Evolutionary conservation across 1,140 invertebrate genomes (phyloP), one percentile per base, ranked within the genome.

Genomic region (Lasaia peninsularis): DNA sequence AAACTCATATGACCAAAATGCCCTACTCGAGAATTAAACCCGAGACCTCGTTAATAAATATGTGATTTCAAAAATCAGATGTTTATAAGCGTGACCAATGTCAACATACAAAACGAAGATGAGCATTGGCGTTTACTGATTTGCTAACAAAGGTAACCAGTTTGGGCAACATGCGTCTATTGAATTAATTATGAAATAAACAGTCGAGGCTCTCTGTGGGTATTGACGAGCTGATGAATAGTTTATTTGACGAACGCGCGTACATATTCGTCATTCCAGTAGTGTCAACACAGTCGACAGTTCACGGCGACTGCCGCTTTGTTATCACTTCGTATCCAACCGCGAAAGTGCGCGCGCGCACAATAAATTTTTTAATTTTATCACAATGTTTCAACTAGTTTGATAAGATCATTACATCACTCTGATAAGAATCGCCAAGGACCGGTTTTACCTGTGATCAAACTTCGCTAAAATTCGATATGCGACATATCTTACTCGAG

Each of bases 381-480:
- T 83, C 80, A 69, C 60, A 57, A 66, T 73, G 68, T 73, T 82
- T 73, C 73, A 76, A 72, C 73, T 66, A 74, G 67, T 73, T 69
- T 85, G 85, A 86, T 88, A 88, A 86, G 73, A 82, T 84, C 75
- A 71, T 88, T 85, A 88, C 80, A 86, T 86, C 82, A 86, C 68
- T 67, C 56, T 82, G 85, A 88, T 88, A 88, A 88, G 69, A 73
- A 64, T 72, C 65, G 66, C 66, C 69, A 78, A 82, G 80, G 77
- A 73, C 71, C 55, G 55, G 69, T 70, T 78, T 69, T 69, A 69
- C 64, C 58, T 51, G 63, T 65, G 63, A 64, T 69, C 60, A 57
- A 58, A 60, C 61, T 67, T 69, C 65, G 60, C 56, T 67, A 50
- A 61, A 66, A 69, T 70, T 63, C 62, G 68, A 73, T 69, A 72